Conservation (phyloP, 2,113 vertebrate species). For the Equus quagga region DNA sequence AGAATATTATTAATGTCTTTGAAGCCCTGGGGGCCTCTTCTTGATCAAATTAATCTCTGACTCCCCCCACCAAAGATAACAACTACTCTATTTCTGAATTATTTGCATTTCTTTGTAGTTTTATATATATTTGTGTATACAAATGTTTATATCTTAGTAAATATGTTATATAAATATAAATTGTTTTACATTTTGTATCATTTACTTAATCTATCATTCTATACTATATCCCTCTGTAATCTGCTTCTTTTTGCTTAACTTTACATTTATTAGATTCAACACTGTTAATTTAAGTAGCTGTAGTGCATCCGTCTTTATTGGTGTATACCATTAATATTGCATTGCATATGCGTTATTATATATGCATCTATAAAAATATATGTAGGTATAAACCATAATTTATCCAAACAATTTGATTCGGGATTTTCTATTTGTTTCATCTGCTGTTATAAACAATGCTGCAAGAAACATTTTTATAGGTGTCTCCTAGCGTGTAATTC, state of each 20-base stretch:
- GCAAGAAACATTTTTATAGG: neutral
- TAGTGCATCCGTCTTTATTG: neutral
- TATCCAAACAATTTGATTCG: neutral
- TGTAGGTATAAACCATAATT: neutral
- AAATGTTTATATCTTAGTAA: neutral
- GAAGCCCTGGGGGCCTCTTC: neutral
- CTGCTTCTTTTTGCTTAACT: neutral
- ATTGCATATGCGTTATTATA: neutral
- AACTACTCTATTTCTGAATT: neutral
- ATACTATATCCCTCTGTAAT: neutral
- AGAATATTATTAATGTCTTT: neutral
- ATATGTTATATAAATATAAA: neutral
- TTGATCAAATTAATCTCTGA: slow-evolving; percentile 18
- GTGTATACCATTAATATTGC: neutral
- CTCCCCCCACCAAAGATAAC: neutral
- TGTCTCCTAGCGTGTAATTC: neutral
- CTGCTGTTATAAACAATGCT: neutral
- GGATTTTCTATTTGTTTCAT: neutral
- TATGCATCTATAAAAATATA: neutral
- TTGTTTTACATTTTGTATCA: neutral
- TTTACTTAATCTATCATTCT: neutral
- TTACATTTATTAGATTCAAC: neutral
- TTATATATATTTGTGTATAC: neutral
- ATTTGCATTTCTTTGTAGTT: neutral
- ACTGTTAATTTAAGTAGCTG: neutral